Percentiles rank a stretch among this genome's conserved stretches.
These are phyloP conservation scores for Neopipo cinnamomea DNA, from an alignment of 2,113 vertebrate genomes.

Conservation along the genomic window DNA sequence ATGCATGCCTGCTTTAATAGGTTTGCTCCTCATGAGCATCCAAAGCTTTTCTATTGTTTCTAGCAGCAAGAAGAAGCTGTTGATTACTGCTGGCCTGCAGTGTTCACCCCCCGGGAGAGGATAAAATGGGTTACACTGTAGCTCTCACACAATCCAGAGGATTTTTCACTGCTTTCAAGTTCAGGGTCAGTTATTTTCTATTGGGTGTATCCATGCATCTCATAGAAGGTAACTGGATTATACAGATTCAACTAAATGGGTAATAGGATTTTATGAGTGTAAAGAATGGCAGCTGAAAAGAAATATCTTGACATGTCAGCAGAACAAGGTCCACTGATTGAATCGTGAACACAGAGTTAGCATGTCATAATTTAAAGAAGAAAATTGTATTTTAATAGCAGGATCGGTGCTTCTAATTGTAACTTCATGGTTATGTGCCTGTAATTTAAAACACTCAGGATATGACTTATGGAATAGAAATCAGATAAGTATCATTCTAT, in stretches of 20 bases:
- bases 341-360: not conserved
- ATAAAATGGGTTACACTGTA: not conserved
- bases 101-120: not conserved
- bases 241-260: conserved; percentile 9
- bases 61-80: not conserved
- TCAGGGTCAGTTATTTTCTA: not conserved
- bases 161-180: conserved; percentile 35
- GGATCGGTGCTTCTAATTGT: conserved; percentile 38
- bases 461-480: conserved; percentile 13
- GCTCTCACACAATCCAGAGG: not conserved
- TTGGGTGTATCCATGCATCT: conserved; percentile 8
- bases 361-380: conserved; percentile 32
- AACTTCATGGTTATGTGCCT: conserved; percentile 21
- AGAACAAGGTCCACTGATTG: conserved; percentile 21
- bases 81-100: not conserved
- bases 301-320: conserved; percentile 13
- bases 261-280: conserved; percentile 18
- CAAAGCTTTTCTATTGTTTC: not conserved
- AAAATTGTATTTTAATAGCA: conserved; percentile 45
- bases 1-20: not conserved
- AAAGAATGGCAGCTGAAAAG: conserved; percentile 48
- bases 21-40: not conserved
- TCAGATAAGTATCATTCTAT: not conserved
- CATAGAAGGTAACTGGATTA: conserved; percentile 37
- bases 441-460: conserved; percentile 33